Conservation (phyloP, 2,113 vertebrate genomes). For the Cavia porcellus region DNA sequence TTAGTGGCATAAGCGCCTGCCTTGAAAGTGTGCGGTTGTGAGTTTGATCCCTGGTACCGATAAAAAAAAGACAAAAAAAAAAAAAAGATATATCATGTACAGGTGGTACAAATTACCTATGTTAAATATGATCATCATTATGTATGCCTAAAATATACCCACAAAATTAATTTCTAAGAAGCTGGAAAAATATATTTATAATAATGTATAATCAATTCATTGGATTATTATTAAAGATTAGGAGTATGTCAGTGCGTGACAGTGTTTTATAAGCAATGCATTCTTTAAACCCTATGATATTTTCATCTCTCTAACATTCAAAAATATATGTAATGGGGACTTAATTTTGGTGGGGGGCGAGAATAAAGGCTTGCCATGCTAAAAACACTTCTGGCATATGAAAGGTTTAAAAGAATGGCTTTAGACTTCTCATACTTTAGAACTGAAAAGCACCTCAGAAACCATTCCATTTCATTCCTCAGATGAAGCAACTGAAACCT, state of each 20-base stretch:
- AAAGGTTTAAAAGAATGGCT: neutral
- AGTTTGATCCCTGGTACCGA: no score
- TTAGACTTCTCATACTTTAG: neutral
- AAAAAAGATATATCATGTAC: neutral
- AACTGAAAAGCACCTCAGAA: neutral
- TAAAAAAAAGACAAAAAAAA: no score
- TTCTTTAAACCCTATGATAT: neutral
- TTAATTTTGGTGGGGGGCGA: neutral
- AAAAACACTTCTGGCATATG: neutral
- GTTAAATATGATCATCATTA: neutral
- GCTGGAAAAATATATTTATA: neutral
- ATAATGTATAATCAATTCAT: neutral
- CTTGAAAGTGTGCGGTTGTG: no score
- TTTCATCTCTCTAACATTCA: constrained; percentile 33
- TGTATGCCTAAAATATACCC: neutral
- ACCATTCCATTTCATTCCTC: neutral
- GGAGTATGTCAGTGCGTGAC: neutral
- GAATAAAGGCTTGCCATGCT: neutral
- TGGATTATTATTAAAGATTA: neutral
- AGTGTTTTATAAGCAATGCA: constrained; percentile 16
- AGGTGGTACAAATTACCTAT: neutral
- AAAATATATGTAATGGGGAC: neutral
- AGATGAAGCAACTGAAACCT: neutral
- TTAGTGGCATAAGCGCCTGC: no score
- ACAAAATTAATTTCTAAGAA: neutral